Percentiles rank a stretch among this genome's conserved stretches.
Evolutionary conservation across 2,888 invertebrate genomes (phyloP).

Genomic region (Chrysolina haemoptera): DNA sequence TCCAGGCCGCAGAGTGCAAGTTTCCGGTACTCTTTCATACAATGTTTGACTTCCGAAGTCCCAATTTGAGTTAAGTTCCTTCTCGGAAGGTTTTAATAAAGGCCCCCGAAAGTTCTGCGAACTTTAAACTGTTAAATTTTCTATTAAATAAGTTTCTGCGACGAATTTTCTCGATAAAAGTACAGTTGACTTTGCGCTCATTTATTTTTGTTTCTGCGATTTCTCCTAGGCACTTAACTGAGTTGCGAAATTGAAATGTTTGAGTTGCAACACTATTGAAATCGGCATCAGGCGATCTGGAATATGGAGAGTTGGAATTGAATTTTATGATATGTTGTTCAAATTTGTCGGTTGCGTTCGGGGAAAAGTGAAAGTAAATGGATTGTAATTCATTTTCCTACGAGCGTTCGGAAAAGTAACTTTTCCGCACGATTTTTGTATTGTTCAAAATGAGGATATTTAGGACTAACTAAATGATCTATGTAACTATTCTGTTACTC

Average conservation of each 20-base stretch:
- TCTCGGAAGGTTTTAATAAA: slow-evolving; percentile 49
- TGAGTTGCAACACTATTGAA: not conserved
- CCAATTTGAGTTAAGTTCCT: slow-evolving; percentile 45
- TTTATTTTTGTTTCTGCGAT: slow-evolving; percentile 40
- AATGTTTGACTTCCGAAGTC: slow-evolving; percentile 43
- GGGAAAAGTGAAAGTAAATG: too few relatives aligned
- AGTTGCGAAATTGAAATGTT: not conserved
- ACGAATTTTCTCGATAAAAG: slow-evolving; percentile 44
- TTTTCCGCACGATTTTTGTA: too few relatives aligned
- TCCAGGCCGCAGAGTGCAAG: not conserved
- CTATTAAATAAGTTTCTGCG: slow-evolving; percentile 50
- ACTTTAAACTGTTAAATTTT: slow-evolving; percentile 49
- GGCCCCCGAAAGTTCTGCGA: slow-evolving; percentile 36
- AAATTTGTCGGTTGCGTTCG: too few relatives aligned
- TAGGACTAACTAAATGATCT: too few relatives aligned
- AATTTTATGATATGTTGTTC: not conserved
- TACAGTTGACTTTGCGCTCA: slow-evolving; percentile 44
- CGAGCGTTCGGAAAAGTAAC: too few relatives aligned
- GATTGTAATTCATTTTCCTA: too few relatives aligned
- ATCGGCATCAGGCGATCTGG: not conserved
- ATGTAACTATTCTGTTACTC: too few relatives aligned
- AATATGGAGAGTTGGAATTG: not conserved
- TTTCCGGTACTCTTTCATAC: slow-evolving; percentile 26
- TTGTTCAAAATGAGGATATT: too few relatives aligned
- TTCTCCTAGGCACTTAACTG: slow-evolving; percentile 1